Evolutionary conservation across 1,140 invertebrate species (phyloP), one percentile per base, ranked within the genome.

Genomic region (Melitaea cinxia): DNA sequence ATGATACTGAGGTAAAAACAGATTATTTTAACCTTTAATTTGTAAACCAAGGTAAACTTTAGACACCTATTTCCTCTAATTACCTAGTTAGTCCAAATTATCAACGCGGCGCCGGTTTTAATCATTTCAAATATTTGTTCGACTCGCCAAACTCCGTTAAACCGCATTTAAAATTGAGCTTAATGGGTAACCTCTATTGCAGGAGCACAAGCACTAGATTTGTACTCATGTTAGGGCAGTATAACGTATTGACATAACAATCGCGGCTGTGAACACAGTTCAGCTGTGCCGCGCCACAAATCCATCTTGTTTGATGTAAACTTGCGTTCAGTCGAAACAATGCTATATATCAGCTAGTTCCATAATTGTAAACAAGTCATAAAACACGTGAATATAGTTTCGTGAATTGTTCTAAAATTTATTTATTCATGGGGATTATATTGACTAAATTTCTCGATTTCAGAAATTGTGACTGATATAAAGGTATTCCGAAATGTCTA

Each of bases 51-150:
- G 12, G 9, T 26, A 45, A 57, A 57, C 24, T 28, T 30, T 5
- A 45, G 24, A 47, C 23, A 47, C 9, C 14, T 45, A 45, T 42
- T 45, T 39, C 26, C 56, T 21, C 49, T n/a, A 45, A 57, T 45
- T 49, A 47, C 42, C 42, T n/a, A 59, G 42, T 21, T 33, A 59
- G 42, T 19, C 19, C 12, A 58, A 58, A 58, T 59, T 49, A 49
- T 33, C 42, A 12, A 9, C 35, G 12, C 42, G 56, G 56, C 56
- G 56, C 56, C 56, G 28, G 56, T 59, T 49, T 59, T 59, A 59
- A 59, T 49, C 56, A 49, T 59, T 33, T 33, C 26, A 59, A 58
- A 58, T 58, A 58, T 58, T 58, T 58, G 39, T 30, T 10, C 56
- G 42, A 58, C 56, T 58, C 42, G 39, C 39, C 28, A 58, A 58